Conservation (phyloP, 2,113 vertebrate genomes). For the Vombatus ursinus region DNA sequence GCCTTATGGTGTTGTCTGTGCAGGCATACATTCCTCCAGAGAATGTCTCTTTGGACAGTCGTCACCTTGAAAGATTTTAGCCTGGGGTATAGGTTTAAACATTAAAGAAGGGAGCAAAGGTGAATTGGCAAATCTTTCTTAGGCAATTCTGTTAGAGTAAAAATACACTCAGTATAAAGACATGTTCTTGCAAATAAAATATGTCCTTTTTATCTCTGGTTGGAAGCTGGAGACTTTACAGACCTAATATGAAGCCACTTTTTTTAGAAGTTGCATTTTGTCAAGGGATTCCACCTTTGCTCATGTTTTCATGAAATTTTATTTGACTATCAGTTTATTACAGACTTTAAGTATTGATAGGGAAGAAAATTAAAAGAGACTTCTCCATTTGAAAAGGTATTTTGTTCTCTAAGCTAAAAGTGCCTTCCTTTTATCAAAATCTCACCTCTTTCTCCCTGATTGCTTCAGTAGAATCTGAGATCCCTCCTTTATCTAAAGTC, state of each 20-base stretch:
- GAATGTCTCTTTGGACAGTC: neutral
- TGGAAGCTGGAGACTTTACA: neutral
- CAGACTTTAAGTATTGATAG: constrained; percentile 45
- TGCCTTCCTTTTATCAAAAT: constrained; percentile 6
- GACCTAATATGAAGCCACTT: neutral
- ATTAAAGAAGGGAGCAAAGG: constrained; percentile 16
- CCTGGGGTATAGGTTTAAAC: neutral
- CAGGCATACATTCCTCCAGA: neutral
- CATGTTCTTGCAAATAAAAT: constrained; percentile 50
- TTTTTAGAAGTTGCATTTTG: neutral
- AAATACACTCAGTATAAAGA: constrained; percentile 39
- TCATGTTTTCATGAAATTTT: constrained; percentile 56
- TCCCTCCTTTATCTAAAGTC: neutral
- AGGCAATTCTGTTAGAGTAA: neutral
- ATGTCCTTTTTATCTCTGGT: constrained; percentile 27
- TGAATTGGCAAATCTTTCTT: neutral
- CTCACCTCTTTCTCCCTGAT: neutral
- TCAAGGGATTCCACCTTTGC: constrained; percentile 19
- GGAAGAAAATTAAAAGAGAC: constrained; percentile 31
- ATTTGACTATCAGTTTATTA: constrained; percentile 48
- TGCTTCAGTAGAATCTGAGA: neutral
- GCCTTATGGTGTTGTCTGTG: neutral
- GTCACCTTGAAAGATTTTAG: neutral
- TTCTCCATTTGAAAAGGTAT: neutral
- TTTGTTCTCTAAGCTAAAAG: neutral